A percentile compares a stretch with the other conserved stretches of the same genome.
phyloP scores from a whole-genome alignment of 2,888 invertebrate genomes.

The Cephus rjabovi region DNA sequence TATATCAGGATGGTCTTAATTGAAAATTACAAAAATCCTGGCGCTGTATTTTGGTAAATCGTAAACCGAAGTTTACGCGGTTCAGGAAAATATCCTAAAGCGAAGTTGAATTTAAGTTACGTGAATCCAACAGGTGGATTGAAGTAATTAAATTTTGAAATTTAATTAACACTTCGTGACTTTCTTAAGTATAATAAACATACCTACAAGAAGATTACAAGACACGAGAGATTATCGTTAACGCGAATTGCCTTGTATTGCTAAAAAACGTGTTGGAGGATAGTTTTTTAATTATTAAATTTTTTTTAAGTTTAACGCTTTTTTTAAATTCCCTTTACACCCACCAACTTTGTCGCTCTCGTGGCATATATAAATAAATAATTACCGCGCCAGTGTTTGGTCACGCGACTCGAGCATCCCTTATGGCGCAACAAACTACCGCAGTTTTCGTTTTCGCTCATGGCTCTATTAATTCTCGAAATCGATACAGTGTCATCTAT shows the following conservation, averaged over 20 bases:
- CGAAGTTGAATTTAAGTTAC: background rate
- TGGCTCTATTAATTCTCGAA: background rate
- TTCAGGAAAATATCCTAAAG: background rate
- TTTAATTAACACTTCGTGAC: background rate
- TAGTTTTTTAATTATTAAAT: background rate
- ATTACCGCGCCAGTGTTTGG: constrained; percentile 17
- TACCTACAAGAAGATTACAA: background rate
- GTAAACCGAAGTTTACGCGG: background rate
- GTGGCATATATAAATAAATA: constrained; percentile 4
- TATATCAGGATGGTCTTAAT: background rate
- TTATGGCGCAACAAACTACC: background rate
- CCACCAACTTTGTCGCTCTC: background rate
- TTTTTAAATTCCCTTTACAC: background rate
- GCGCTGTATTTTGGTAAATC: background rate
- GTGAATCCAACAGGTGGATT: background rate
- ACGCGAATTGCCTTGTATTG: background rate
- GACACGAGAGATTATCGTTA: background rate
- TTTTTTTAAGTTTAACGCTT: background rate
- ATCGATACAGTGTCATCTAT: background rate
- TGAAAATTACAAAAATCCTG: background rate
- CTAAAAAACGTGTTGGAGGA: too few relatives aligned
- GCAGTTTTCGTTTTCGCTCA: background rate
- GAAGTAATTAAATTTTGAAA: background rate
- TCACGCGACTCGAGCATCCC: constrained; percentile 2
- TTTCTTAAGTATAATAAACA: background rate